These are phyloP conservation scores for Lonchura striata DNA, from an alignment of 2,113 vertebrate species.

Conservation along the genomic window DNA sequence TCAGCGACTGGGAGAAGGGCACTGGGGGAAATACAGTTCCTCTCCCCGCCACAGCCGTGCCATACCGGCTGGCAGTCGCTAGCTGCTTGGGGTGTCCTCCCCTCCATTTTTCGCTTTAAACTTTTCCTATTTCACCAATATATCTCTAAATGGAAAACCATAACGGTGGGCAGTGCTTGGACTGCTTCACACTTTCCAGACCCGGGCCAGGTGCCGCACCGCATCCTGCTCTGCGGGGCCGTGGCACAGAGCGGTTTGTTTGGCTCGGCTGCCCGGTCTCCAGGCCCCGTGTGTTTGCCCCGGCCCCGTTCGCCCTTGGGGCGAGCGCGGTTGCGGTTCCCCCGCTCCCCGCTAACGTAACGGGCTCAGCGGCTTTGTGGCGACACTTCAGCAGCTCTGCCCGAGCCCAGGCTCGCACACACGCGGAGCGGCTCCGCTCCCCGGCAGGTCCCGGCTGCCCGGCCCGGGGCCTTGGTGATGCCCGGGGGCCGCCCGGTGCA, in stretches of 20 bases:
- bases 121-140: background rate
- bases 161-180: too few species aligned
- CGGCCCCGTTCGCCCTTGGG: background rate
- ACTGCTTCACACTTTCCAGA: accelerated
- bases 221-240: accelerated
- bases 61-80: accelerated
- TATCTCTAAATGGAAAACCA: background rate
- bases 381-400: background rate
- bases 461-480: background rate
- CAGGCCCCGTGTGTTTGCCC: background rate
- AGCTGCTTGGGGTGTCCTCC: too few species aligned
- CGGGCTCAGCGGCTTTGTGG: background rate
- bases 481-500: background rate
- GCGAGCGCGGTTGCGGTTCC: background rate
- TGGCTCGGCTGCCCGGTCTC: background rate
- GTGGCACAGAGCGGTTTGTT: background rate
- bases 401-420: background rate
- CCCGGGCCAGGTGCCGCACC: accelerated
- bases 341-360: background rate
- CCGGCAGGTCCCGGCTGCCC: background rate
- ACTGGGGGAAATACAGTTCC: background rate
- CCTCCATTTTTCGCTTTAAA: background rate
- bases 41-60: accelerated
- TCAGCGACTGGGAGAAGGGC: accelerated
- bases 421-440: too few species aligned